A percentile compares a stretch with the other conserved stretches of the same genome.
Evolutionary conservation across 2,113 vertebrate genomes (phyloP).

Genomic region (Loxodonta africana): DNA sequence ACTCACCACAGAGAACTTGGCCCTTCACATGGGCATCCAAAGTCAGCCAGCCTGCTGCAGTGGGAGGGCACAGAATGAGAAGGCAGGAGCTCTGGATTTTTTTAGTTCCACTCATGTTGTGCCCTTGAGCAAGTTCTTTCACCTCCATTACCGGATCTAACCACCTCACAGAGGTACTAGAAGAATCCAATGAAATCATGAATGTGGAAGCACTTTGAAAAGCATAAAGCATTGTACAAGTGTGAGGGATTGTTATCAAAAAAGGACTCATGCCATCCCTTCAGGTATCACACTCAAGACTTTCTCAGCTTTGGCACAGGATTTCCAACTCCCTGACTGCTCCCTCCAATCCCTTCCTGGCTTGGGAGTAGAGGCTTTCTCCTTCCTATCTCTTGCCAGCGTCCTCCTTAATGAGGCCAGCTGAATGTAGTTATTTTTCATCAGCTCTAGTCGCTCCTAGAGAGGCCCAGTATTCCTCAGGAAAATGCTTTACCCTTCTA

Average conservation of each 20-base stretch:
- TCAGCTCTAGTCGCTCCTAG: constrained; percentile 25
- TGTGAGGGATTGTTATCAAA: constrained; percentile 63
- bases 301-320: constrained; percentile 43
- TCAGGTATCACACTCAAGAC: constrained; percentile 46
- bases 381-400: constrained; percentile 1
- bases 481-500: constrained; percentile 2
- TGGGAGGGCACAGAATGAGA: not conserved
- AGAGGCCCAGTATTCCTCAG: not conserved
- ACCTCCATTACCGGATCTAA: not conserved
- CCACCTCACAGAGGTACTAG: constrained; percentile 6
- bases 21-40: not conserved
- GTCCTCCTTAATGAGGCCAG: constrained; percentile 43
- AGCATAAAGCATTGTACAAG: constrained; percentile 25
- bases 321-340: constrained; percentile 14
- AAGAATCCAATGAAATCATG: constrained; percentile 50
- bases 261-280: constrained; percentile 40
- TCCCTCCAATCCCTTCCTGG: constrained; percentile 30
- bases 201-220: not conserved
- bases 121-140: constrained; percentile 23
- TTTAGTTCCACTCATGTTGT: constrained; percentile 52
- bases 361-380: constrained; percentile 22
- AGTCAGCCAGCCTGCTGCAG: not conserved
- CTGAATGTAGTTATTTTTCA: constrained; percentile 59
- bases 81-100: not conserved
- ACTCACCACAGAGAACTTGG: constrained; percentile 53